Conservation (phyloP, 2,888 invertebrate genomes). For the Eupithecia subumbrata region DNA sequence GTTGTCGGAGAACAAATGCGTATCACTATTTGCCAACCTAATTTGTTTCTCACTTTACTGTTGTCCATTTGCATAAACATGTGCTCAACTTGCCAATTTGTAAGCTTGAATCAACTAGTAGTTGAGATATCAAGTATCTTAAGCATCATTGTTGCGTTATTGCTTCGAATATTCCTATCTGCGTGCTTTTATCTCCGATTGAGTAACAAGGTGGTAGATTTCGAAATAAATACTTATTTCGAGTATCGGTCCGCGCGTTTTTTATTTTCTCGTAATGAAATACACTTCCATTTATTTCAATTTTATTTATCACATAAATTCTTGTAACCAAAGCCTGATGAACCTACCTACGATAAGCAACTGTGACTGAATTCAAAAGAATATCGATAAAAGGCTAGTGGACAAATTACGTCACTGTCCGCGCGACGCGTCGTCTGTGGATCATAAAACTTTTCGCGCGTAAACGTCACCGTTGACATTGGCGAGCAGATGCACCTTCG, state of each 20-base stretch:
- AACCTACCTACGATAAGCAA: neutral
- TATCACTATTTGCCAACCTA: constrained; percentile 26
- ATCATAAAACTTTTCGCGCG: constrained; percentile 83
- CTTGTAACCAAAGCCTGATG: neutral
- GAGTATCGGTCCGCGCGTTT: neutral
- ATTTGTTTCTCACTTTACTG: constrained; percentile 38
- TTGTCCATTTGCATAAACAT: constrained; percentile 41
- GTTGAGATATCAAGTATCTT: constrained; percentile 41
- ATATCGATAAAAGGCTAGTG: constrained; percentile 48
- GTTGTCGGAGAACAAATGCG: constrained; percentile 11
- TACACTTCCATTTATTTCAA: neutral
- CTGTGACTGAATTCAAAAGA: constrained; percentile 16
- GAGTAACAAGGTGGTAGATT: constrained; percentile 8
- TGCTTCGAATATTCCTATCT: constrained; percentile 29
- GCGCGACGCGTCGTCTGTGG: constrained; percentile 75
- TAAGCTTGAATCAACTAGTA: constrained; percentile 37
- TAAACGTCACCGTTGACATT: constrained; percentile 81
- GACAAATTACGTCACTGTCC: constrained; percentile 63
- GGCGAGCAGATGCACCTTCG: constrained; percentile 74
- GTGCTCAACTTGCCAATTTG: constrained; percentile 41
- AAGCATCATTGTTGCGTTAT: constrained; percentile 36
- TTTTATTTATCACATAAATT: neutral
- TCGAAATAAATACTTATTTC: constrained; percentile 9
- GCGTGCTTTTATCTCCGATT: constrained; percentile 29
- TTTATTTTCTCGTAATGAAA: neutral